A percentile compares a stretch with the other conserved stretches of the same genome.
phyloP scores from a whole-genome alignment of 2,113 vertebrate genomes.

The Ardeotis arabs region DNA sequence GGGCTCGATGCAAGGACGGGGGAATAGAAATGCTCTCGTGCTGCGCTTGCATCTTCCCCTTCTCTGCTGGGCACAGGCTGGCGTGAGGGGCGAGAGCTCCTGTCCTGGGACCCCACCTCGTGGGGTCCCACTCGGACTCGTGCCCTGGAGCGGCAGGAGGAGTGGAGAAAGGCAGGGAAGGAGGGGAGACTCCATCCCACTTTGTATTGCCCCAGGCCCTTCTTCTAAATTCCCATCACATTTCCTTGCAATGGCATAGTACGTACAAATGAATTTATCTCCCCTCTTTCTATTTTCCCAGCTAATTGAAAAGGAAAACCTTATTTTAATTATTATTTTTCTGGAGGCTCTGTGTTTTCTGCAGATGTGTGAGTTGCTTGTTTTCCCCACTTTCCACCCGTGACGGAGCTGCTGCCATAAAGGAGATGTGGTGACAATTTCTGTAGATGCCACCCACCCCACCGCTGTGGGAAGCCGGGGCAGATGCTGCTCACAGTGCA shows the following conservation, averaged over 20 bases:
- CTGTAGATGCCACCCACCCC: background rate
- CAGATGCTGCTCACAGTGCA: accelerated
- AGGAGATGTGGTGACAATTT: background rate
- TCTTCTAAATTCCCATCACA: background rate
- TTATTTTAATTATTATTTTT: background rate
- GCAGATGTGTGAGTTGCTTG: background rate
- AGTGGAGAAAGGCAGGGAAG: background rate
- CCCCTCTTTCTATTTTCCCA: background rate
- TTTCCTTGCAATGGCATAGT: background rate
- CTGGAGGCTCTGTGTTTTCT: background rate
- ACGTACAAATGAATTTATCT: accelerated
- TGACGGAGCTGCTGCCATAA: background rate
- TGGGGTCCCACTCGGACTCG: accelerated
- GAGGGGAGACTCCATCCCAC: background rate
- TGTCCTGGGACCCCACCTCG: accelerated
- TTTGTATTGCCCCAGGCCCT: background rate
- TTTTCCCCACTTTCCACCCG: background rate
- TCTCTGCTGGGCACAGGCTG: background rate
- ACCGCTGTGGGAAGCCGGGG: accelerated
- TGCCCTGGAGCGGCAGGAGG: background rate
- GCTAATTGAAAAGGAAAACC: background rate
- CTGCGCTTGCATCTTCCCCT: accelerated
- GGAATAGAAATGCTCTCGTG: accelerated
- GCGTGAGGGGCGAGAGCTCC: background rate
- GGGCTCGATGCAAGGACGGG: background rate